Conservation (phyloP, 2,113 vertebrate species). For the Diadophis punctatus region DNA sequence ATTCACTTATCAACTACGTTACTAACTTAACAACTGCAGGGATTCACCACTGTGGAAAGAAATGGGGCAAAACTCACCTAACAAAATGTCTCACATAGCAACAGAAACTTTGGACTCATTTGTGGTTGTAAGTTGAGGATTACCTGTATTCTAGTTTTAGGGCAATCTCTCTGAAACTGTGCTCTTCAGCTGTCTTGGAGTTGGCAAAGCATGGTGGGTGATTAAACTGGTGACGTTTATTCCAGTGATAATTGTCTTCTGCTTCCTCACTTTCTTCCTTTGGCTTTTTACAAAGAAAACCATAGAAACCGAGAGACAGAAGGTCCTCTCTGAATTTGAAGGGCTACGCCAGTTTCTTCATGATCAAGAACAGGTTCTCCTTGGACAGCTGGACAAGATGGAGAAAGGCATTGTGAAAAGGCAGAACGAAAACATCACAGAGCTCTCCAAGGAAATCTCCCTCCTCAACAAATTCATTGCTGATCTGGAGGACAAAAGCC, state of each 20-base stretch:
- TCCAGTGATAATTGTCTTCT: background rate
- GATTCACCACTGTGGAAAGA: background rate
- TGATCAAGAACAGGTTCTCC: slow-evolving; percentile 66
- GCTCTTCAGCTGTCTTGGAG: background rate
- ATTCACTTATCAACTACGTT: background rate
- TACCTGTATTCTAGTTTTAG: background rate
- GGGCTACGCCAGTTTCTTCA: slow-evolving; percentile 65
- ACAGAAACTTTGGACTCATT: background rate
- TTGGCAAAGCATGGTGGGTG: background rate
- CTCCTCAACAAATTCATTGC: slow-evolving; percentile 68
- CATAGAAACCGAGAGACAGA: slow-evolving; percentile 56
- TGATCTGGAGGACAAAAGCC: slow-evolving; percentile 69
- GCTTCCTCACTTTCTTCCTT: background rate
- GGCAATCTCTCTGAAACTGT: background rate
- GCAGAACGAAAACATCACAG: slow-evolving; percentile 69
- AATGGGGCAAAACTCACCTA: background rate
- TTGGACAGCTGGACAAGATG: slow-evolving; percentile 68
- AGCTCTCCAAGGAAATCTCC: slow-evolving; percentile 62
- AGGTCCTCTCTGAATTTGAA: slow-evolving; percentile 65
- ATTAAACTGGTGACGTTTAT: background rate
- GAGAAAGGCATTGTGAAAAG: slow-evolving; percentile 61
- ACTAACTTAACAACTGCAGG: background rate
- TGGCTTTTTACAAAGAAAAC: slow-evolving; percentile 43
- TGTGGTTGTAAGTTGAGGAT: background rate
- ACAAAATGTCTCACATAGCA: background rate